Conservation (phyloP, 2,797 vertebrate species). For the Chanos chanos region DNA sequence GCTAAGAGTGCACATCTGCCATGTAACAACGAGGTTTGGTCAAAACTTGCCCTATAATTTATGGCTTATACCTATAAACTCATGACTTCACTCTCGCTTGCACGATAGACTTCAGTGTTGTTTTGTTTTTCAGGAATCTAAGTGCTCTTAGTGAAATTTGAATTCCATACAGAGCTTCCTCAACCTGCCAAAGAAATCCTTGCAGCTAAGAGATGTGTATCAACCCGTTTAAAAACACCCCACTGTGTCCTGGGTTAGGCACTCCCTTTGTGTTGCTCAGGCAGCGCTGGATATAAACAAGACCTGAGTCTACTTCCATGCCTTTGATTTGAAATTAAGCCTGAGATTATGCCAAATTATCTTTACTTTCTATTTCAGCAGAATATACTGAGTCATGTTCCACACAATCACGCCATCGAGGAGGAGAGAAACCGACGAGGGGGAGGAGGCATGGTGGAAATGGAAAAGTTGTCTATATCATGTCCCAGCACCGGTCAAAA, state of each 20-base stretch:
- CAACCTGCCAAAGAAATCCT: too few species aligned
- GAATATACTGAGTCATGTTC: neutral
- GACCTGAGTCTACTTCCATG: neutral
- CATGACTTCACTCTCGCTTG: too few species aligned
- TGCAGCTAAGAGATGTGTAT: too few species aligned
- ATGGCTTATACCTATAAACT: too few species aligned
- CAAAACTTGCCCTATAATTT: too few species aligned
- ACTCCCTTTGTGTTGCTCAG: neutral
- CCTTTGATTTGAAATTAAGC: constrained; percentile 15
- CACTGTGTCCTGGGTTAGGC: constrained; percentile 14
- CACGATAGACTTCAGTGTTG: too few species aligned
- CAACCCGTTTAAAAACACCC: too few species aligned
- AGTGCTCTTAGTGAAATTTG: too few species aligned
- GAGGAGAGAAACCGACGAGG: constrained; percentile 28
- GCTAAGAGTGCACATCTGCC: too few species aligned
- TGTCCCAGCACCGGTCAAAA: constrained; percentile 29
- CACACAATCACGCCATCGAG: constrained; percentile 15
- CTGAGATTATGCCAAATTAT: constrained; percentile 10
- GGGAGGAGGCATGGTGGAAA: constrained; percentile 19
- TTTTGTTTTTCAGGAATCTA: too few species aligned
- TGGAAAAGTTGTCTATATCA: constrained; percentile 57
- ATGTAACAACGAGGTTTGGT: too few species aligned
- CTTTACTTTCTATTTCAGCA: neutral
- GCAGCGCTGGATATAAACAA: neutral
- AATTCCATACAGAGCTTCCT: too few species aligned